These are phyloP conservation scores for Saccopteryx bilineata DNA, from an alignment of 2,113 vertebrate species.

Conservation along the genomic window DNA sequence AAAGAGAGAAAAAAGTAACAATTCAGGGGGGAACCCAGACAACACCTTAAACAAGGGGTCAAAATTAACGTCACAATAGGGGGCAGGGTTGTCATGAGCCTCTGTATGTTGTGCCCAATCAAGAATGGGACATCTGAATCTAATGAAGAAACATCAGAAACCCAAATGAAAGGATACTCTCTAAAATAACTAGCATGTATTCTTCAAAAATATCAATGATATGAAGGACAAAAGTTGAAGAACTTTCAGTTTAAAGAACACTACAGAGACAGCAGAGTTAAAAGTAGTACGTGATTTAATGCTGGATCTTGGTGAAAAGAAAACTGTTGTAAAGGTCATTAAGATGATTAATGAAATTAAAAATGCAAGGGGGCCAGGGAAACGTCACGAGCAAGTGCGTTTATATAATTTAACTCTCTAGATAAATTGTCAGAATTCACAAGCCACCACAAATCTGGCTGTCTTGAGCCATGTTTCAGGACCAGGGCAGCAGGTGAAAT, in stretches of 20 bases:
- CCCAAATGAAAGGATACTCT: not conserved
- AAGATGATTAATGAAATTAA: not conserved
- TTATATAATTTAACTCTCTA: not conserved
- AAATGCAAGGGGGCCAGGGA: not conserved
- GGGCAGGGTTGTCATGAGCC: fast-evolving
- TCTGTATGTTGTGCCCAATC: not conserved
- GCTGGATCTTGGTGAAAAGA: not conserved
- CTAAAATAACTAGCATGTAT: not conserved
- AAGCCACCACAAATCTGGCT: not conserved
- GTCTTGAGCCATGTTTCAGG: not conserved
- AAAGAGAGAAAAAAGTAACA: not conserved
- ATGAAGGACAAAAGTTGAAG: not conserved
- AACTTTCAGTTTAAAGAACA: not conserved
- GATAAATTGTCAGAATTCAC: not conserved
- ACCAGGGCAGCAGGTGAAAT: not conserved
- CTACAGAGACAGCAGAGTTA: not conserved
- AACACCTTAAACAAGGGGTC: not conserved
- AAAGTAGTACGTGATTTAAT: not conserved
- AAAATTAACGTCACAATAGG: not conserved
- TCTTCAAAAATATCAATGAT: not conserved
- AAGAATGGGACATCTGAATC: not conserved
- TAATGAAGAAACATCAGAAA: not conserved
- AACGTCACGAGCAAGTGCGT: too few species aligned
- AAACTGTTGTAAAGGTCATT: not conserved
- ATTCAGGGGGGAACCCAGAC: not conserved